Base-by-base conservation (phyloP, 2,113 vertebrate species). In the Tachuris rubrigastra region DNA sequence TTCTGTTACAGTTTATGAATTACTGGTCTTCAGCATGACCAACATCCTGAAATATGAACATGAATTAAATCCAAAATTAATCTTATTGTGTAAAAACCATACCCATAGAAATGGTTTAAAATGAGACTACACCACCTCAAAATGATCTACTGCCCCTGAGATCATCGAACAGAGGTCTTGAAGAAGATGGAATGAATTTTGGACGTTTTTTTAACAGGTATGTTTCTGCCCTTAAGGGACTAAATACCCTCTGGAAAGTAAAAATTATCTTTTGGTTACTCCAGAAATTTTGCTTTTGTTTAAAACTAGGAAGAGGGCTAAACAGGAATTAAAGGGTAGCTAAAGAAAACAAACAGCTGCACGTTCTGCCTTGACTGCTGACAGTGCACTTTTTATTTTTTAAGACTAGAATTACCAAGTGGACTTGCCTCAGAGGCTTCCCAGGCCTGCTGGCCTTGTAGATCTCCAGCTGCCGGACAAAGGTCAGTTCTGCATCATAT, bases 391-490 rank as follows among this genome's bases (percentile, higher is more conserved):
- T 79, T 9, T 12, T 13, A 5, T 18, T 72, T 89, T 68, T 35
- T 63, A 81, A 77, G 49, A 53, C 24, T 25, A 62, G 63, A 93
- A 68, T 66, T 50, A 49, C 31, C 39, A 90, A 37, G 17, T 18
- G 9, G 85, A 98, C 97, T 95, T 98, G 98, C 99, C 99, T 98
- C 41, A 99, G 97, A 5, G 98, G 97, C 82, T 98, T 99, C 42
- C 99, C 99, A 2, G 99, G 98, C 69, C 98, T 98, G 93, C 98
- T 98, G 9, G 99, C 99, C 96, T 99, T 99, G 96, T 99, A 99
- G 89, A 99, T 97, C 95, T 99, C 99, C 93, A 99, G 98, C 97
- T 99, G 99, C 14, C 99, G 98, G 6, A 99, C 99, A 21, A 99
- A 99, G 8, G 98, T 98, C 21, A 99, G 95, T 15, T 99, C 99